Base-by-base conservation (phyloP, 1,140 invertebrate species). In the Melanaphis sacchari region DNA sequence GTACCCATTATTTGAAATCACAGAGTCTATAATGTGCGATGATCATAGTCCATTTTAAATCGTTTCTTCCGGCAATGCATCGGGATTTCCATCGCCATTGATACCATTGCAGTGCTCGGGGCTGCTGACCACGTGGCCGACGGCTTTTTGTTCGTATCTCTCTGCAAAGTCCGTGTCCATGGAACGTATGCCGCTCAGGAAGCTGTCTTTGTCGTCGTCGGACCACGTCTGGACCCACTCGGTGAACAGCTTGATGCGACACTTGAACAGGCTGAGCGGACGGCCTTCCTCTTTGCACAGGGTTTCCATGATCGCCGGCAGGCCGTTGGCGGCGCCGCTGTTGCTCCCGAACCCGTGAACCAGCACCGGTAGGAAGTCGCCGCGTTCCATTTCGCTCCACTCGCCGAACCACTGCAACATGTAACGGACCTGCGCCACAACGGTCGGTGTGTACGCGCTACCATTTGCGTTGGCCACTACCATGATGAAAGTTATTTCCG, bases 171-270 rank as follows among this genome's bases (percentile, higher is more conserved):
- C 96, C 38, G 96, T 94, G 95, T 98, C 97, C 66, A 96, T 96
- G 94, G 97, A 97, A 89, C 96, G 96, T 46, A 98, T 96, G 93
- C 96, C 96, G 85, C 96, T 96, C 24, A 97, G 94, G n/a, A 98
- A 95, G 93, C 96, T 96, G 52, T 97, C 96, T 94, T 97, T 97
- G 93, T 98, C 97, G 93, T 97, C 96, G 85, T 97, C 96, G 82
- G 96, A 96, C 98, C 98, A 98, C 94, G 96, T 97, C 92, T 96
- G 96, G 94, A 97, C 97, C 98, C 98, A 98, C 95, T 98, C 97
- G 94, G 96, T 96, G 94, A 98, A 98, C 22, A 99, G 95, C 95
- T 98, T 98, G 94, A 98, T 97, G 91, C 98, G 96, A 95, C 98
- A 98, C 95, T 98, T 97, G 95, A 98, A 99, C 93, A 99, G 96